Evolutionary conservation across 1,140 invertebrate species (phyloP).

Genomic region (Drosophila pachea): DNA sequence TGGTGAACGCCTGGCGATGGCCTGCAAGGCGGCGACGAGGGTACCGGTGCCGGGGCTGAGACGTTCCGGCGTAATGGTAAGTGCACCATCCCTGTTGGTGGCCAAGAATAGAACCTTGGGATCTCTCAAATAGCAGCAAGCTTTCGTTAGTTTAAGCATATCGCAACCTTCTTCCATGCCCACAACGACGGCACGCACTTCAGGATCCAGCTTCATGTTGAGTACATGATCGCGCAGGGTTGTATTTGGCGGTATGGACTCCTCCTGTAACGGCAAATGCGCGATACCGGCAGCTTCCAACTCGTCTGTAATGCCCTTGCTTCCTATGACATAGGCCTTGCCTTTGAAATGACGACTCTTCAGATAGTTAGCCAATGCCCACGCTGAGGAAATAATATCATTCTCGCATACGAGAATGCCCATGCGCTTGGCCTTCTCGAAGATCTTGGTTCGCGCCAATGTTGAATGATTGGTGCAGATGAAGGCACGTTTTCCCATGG

Average conservation of each 20-base stretch:
- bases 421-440: constrained; percentile 36
- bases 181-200: constrained; percentile 52
- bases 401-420: constrained; percentile 29
- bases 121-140: constrained; percentile 37
- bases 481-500: constrained; percentile 46
- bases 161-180: constrained; percentile 40
- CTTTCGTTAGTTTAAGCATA: constrained; percentile 34
- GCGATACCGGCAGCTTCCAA: constrained; percentile 47
- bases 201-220: constrained; percentile 33
- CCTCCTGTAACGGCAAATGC: constrained; percentile 6
- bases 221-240: constrained; percentile 43
- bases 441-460: constrained; percentile 6
- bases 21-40: constrained; percentile 35
- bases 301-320: constrained; percentile 52
- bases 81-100: constrained; percentile 45
- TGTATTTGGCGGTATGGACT: not conserved
- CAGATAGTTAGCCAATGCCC: constrained; percentile 37
- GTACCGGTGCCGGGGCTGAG: constrained; percentile 26
- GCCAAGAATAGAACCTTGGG: constrained; percentile 36
- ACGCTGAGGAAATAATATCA: constrained; percentile 42
- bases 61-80: constrained; percentile 1
- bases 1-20: constrained; percentile 29
- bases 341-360: constrained; percentile 30
- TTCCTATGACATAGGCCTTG: constrained; percentile 48
- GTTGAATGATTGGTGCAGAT: constrained; percentile 55